Evolutionary conservation across 2,888 invertebrate species (phyloP), one percentile per base, ranked within the genome.

Genomic region (Diabrotica balteata): DNA sequence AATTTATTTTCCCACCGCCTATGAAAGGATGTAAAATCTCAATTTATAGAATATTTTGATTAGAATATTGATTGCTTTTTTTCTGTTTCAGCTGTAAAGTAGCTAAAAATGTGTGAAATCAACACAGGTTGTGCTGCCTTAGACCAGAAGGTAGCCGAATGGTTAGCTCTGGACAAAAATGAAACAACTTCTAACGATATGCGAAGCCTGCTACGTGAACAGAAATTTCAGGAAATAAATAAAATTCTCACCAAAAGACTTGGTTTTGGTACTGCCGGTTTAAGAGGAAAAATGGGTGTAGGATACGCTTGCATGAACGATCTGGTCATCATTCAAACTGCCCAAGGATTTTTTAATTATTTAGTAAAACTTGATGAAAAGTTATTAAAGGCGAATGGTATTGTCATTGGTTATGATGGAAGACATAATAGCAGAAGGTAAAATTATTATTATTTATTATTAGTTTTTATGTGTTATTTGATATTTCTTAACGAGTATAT

Each of bases 281-380:
- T 99, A 46, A 89, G 99, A 72, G 96, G 93, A 0, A 87, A 87
- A 72, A 98, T 99, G 98, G 93, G 91, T 17, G 93, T 96, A 11
- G 99, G 99, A 0, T 97, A 93, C 83, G 90, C 89, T 73, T 91
- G 92, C 72, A 95, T 99, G 94, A 99, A 99, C 83, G 98, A 99
- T 83, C 87, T 99, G 54, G 94, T 97, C 0, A 91, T 97, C 70
- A 88, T 99, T 59, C 99, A 99, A 85, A 96, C 97, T 2, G 92
- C 92, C 1, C 96, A 98, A 88, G 98, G 97, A 0, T 83, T 98
- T 7, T 88, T 91, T 57, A 89, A 90, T 60, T 95, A 96, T 81
- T 80, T 97, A 61, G 84, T 90, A 75, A 85, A 88, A 63, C 84
- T 86, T 51, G 87, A 89, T 74, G 85, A 86, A 7, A 84, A 89